These are phyloP conservation scores for Yoshiicerus persimilis DNA, from an alignment of 1,140 invertebrate genomes.

Conservation along the genomic window DNA sequence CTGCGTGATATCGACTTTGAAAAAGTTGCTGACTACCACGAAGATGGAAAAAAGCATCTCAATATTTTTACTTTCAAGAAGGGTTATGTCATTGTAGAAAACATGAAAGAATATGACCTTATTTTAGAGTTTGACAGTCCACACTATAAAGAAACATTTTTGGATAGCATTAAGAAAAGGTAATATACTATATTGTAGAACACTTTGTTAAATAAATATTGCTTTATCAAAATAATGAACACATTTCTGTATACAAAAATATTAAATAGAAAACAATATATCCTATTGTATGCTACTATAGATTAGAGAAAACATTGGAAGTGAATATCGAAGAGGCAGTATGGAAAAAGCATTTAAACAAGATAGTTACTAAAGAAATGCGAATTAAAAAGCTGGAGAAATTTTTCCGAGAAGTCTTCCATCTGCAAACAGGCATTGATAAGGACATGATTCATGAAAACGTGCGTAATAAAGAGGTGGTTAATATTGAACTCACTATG, in stretches of 20 bases:
- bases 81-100: conserved; percentile 59
- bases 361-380: conserved; percentile 56
- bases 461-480: conserved; percentile 55
- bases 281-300: background rate
- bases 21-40: background rate
- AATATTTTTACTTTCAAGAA: conserved; percentile 54
- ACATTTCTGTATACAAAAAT: too few relatives aligned
- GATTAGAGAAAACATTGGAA: background rate
- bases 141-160: conserved; percentile 36
- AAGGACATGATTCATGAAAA: conserved; percentile 54
- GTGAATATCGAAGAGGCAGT: conserved; percentile 23
- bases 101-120: conserved; percentile 65
- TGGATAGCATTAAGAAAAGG: background rate
- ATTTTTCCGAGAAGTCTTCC: conserved; percentile 60
- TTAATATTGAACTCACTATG: conserved; percentile 59
- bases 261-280: too few relatives aligned
- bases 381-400: conserved; percentile 58
- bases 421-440: conserved; percentile 54
- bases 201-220: too few relatives aligned
- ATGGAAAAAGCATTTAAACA: conserved; percentile 52
- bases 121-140: conserved; percentile 48
- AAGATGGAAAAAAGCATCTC: background rate
- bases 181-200: background rate
- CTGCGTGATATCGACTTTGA: conserved; percentile 54
- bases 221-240: too few relatives aligned